phyloP scores from a whole-genome alignment of 2,113 vertebrate species.

The Dendrocopos noguchii region DNA sequence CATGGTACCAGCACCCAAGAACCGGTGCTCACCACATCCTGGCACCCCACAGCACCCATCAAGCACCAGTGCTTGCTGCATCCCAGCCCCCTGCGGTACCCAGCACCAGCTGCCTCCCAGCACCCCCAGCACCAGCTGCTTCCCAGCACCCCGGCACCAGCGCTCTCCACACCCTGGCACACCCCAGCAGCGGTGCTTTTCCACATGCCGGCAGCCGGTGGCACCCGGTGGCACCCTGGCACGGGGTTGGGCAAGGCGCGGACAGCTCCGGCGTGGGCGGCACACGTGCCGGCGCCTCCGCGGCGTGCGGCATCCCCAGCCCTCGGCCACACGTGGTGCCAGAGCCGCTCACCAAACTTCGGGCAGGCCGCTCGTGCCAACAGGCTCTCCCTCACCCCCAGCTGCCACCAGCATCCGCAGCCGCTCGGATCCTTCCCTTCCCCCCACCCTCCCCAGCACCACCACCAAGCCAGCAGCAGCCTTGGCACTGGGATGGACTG shows the following conservation, averaged over 20 bases:
- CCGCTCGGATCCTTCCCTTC: not conserved
- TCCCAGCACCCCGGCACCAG: too few relatives aligned
- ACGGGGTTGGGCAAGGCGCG: not conserved
- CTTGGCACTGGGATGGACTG: rapidly evolving
- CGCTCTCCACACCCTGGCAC: too few relatives aligned
- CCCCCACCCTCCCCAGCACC: too few relatives aligned
- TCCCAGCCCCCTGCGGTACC: too few relatives aligned
- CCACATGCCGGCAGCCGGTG: too few relatives aligned
- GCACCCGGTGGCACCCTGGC: not conserved
- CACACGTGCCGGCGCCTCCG: not conserved
- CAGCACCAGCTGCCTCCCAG: too few relatives aligned
- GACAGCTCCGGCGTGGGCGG: not conserved
- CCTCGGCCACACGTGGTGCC: constrained; percentile 10
- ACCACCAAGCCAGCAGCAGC: rapidly evolving
- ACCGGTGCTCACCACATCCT: too few relatives aligned
- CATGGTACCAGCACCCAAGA: too few relatives aligned
- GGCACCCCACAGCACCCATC: not conserved
- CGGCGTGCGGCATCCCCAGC: not conserved
- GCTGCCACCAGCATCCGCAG: not conserved
- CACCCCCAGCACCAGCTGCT: too few relatives aligned
- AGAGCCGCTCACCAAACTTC: not conserved
- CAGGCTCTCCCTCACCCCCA: not conserved
- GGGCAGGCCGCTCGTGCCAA: not conserved
- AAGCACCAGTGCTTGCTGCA: too few relatives aligned
- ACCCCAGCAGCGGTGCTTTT: too few relatives aligned